Conservation (phyloP, 2,797 vertebrate species). For the Ctenopoma multispine region DNA sequence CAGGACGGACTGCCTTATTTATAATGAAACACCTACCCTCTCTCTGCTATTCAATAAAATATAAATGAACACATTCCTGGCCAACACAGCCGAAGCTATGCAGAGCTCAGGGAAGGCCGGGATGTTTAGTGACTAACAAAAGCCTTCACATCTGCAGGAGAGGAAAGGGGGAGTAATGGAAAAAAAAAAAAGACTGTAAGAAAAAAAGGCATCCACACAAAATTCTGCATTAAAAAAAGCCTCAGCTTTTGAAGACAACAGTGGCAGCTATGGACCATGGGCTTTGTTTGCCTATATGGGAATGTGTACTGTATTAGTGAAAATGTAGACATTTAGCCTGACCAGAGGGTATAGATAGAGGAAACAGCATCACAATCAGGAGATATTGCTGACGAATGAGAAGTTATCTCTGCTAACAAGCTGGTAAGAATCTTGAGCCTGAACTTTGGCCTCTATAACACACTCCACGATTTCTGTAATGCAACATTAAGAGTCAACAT, state of each 20-base stretch:
- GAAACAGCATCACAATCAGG: conserved; percentile 3
- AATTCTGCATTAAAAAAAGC: conserved; percentile 12
- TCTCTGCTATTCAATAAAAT: conserved; percentile 36
- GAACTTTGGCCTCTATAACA: conserved; percentile 13
- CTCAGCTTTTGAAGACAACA: conserved; percentile 36
- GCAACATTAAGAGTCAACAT: conserved; percentile 6
- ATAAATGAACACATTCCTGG: conserved; percentile 44
- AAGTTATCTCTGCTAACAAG: conserved; percentile 40
- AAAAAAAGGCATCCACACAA: conserved; percentile 57
- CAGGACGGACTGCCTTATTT: conserved; percentile 9
- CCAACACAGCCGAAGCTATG: conserved; percentile 28
- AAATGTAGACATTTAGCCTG: too few relatives aligned
- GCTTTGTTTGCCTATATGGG: conserved; percentile 31
- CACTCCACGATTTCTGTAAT: not conserved
- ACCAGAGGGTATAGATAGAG: not conserved
- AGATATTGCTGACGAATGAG: conserved; percentile 34
- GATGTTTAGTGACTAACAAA: conserved; percentile 54
- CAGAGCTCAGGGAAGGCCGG: conserved; percentile 21
- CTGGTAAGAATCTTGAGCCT: not conserved
- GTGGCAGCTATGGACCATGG: conserved; percentile 33
- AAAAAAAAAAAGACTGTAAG: conserved; percentile 39
- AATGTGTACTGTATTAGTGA: conserved; percentile 24
- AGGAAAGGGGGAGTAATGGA: conserved; percentile 25
- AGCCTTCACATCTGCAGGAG: conserved; percentile 49
- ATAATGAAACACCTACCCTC: conserved; percentile 42